Base-by-base conservation (phyloP, 2,888 invertebrate genomes). In the Ophion ellenae region DNA sequence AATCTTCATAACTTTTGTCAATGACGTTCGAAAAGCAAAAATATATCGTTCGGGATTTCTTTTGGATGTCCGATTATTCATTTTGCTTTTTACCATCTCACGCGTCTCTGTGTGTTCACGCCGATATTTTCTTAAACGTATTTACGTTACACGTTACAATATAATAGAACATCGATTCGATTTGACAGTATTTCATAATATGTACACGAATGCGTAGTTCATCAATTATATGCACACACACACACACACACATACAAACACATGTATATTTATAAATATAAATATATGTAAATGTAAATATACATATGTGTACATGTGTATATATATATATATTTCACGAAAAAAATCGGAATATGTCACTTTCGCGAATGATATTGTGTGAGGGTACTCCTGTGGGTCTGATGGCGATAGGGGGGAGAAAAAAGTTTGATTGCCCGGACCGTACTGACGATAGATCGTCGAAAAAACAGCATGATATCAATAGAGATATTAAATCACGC, bases 391-490 rank as follows among this genome's bases (percentile, higher is more conserved):
- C 24, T n/a, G 32, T 11, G 45, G 32, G 28, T 2, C 17, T 61
- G 24, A 40, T n/a, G 70, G 28, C 63, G 28, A 7, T 69, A 17
- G 78, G 1, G 9, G 6, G 32, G 28, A 28, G 20, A 63, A 47
- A 70, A 71, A 79, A 79, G 0, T n/a, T 66, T 53, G 17, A 53
- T 75, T 64, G 45, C n/a, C 53, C 61, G 61, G 71, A 83, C 28
- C 70, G 66, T 74, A 67, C 32, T 66, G 79, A 78, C 59, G 75
- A n/a, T 45, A 28, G 14, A 40, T 61, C 74, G 78, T 76, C 70
- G 76, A 71, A 20, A 82, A 82, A 76, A 69, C 79, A 80, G 45
- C 80, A 53, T 66, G 80, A 83, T 84, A 86, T 84, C 80, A 40
- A 75, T 78, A 76, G 53, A 63, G 81, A 81, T 76, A 79, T 40